Evolutionary conservation across 2,888 invertebrate species (phyloP).

Genomic region (Pristionchus fissidentatus): DNA sequence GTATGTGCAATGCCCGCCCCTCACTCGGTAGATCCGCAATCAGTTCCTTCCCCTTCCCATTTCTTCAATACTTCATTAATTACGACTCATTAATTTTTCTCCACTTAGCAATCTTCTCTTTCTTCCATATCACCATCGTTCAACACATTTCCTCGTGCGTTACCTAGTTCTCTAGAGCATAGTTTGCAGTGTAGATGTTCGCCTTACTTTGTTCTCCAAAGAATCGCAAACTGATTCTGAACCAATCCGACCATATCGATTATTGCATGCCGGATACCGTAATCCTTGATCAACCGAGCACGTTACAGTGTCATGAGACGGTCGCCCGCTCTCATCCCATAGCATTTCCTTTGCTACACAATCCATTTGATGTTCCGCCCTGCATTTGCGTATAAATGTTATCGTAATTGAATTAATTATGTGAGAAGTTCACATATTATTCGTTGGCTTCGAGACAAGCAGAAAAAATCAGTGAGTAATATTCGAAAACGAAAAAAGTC

Average conservation of each 20-base stretch:
- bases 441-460: no score
- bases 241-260: conserved; percentile 16
- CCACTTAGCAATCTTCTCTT: background rate
- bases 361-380: conserved; percentile 22
- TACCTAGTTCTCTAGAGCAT: conserved; percentile 14
- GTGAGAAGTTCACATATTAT: no score
- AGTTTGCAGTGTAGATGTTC: conserved; percentile 26
- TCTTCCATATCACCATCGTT: conserved; percentile 16
- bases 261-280: no score
- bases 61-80: background rate
- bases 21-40: conserved; percentile 42
- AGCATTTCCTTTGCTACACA: background rate
- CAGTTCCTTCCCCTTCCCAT: background rate
- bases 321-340: background rate
- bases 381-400: conserved; percentile 33
- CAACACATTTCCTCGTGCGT: background rate
- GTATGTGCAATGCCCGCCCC: background rate
- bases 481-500: no score
- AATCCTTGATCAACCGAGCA: background rate
- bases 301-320: conserved; percentile 6
- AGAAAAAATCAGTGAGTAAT: no score
- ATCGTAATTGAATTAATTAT: no score
- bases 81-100: no score
- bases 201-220: background rate
- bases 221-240: background rate